These are phyloP conservation scores for Trichomycterus rosablanca DNA, from an alignment of 2,113 vertebrate species.

Conservation along the genomic window DNA sequence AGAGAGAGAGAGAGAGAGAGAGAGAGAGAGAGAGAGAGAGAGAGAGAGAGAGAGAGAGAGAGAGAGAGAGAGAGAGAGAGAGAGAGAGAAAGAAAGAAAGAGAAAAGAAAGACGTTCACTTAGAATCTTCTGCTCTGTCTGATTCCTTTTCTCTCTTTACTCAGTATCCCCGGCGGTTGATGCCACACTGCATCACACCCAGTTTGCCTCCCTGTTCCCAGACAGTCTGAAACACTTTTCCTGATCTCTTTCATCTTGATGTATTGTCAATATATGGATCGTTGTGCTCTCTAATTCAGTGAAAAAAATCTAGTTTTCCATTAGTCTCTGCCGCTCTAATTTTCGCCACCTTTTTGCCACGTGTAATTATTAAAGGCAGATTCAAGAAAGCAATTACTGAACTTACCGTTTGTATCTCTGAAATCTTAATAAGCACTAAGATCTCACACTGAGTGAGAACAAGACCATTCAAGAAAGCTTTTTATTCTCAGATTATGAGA, in stretches of 20 bases:
- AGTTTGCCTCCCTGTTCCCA: conserved; percentile 75
- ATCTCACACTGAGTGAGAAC: conserved; percentile 53
- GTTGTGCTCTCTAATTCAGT: conserved; percentile 93
- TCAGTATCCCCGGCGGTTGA: conserved; percentile 64
- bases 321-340: conserved; percentile 91
- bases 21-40: not conserved
- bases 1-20: conserved; percentile 25
- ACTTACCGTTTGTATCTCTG: conserved; percentile 86
- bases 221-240: conserved; percentile 96
- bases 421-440: conserved; percentile 91
- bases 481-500: conserved; percentile 5
- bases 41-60: conserved; percentile 12
- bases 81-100: conserved; percentile 3
- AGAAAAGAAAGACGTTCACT: conserved; percentile 5
- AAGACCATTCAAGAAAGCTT: conserved; percentile 7
- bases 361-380: conserved; percentile 99
- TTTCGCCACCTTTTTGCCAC: conserved; percentile 81
- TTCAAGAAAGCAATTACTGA: conserved; percentile 98
- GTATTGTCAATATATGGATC: conserved; percentile 99
- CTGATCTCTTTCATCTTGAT: conserved; percentile 93
- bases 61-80: conserved; percentile 12
- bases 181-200: conserved; percentile 80
- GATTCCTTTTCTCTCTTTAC: conserved; percentile 41
- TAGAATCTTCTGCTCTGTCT: conserved; percentile 14
- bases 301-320: conserved; percentile 99